Evolutionary conservation across 2,797 vertebrate genomes (phyloP), one percentile per base, ranked within the genome.

Genomic region (Chelmon rostratus): DNA sequence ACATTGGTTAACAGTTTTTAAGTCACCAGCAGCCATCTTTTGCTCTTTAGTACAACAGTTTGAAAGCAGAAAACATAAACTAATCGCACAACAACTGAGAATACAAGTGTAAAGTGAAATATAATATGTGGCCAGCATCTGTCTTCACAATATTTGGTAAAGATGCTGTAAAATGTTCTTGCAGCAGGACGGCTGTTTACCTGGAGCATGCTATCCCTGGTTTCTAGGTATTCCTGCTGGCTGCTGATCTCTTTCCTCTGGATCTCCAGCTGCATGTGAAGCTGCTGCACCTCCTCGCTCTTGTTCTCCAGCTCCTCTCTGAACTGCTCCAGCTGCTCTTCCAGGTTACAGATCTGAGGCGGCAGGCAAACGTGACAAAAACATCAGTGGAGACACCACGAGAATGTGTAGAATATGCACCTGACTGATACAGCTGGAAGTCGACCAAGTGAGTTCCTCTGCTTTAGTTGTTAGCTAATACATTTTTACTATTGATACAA

Each of bases 181-280:
- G 5, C 0, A 21, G 18, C 1, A 37, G 28, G 18, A n/a, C 0
- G 40, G 1, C 0, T 21, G 2, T 75, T 80, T 94, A 98, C 98
- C 96, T 96, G 96, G 66, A 97, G 95, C 82, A 97, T 92, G 81
- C 91, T 95, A 63, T 97, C 97, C 81, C 97, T 96, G 46, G 96
- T 95, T 84, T 97, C 95, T 73, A 97, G 91, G 58, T 97, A 97
- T 62, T 97, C 95, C 78, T 98, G 93, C 54, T 96, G 97, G 57
- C 97, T 98, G 89, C 94, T 95, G 57, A 98, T 95, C 87, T 98
- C 97, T 88, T 98, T 99, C 78, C 91, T 96, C 92, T 99, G 98
- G 92, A 99, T 99, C 95, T 99, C 97, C 84, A 99, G 93, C 88
- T 99, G 98, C 98, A 99, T 99, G 54, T 98, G 96, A 56, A 99